phyloP scores from a whole-genome alignment of 1,140 invertebrate species.

The Zaprionus ornatus region DNA sequence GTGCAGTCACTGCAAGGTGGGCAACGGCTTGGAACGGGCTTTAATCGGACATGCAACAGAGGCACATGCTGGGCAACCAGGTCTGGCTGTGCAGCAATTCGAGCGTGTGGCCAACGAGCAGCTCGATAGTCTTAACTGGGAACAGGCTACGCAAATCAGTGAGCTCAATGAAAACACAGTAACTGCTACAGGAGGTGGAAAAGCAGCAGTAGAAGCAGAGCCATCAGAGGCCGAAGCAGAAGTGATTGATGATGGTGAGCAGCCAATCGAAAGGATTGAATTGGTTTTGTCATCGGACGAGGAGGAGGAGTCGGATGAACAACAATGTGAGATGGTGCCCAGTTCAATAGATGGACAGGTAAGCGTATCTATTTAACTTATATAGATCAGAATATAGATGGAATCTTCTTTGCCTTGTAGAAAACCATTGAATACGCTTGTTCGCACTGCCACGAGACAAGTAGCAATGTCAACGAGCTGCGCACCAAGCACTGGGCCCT shows the following conservation, averaged over 20 bases:
- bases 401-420: slow-evolving; percentile 7
- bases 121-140: slow-evolving; percentile 38
- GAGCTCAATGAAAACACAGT: neutral
- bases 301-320: slow-evolving; percentile 13
- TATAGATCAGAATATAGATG: neutral
- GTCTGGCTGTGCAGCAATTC: slow-evolving; percentile 37
- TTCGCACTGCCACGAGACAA: slow-evolving; percentile 39
- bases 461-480: slow-evolving; percentile 25
- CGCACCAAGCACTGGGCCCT: slow-evolving; percentile 48
- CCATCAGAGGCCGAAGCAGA: neutral
- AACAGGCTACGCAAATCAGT: neutral
- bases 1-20: slow-evolving; percentile 45
- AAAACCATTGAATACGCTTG: slow-evolving; percentile 48
- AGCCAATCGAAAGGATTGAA: slow-evolving; percentile 38
- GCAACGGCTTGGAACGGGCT: neutral
- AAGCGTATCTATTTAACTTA: neutral
- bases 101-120: slow-evolving; percentile 44
- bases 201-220: neutral
- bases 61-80: neutral
- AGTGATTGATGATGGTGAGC: neutral
- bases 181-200: neutral
- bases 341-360: neutral
- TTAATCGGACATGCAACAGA: slow-evolving; percentile 17
- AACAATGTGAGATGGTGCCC: neutral
- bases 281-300: slow-evolving; percentile 55